These are phyloP conservation scores for Pyrrhosoma nymphula DNA, from an alignment of 2,888 invertebrate species.

Conservation along the genomic window DNA sequence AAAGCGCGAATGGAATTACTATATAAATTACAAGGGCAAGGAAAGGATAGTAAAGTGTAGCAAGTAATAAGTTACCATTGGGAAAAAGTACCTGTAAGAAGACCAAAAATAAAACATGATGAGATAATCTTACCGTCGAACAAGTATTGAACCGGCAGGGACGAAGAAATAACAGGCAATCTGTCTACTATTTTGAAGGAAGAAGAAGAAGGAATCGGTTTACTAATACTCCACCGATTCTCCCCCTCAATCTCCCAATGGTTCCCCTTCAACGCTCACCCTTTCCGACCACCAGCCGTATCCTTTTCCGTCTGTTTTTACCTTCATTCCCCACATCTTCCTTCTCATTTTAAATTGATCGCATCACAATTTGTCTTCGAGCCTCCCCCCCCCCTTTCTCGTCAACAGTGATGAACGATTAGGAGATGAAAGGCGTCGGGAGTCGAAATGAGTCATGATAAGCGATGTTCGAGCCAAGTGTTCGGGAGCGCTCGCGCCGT, in stretches of 20 bases:
- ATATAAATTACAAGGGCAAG: too few relatives aligned
- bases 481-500: neutral
- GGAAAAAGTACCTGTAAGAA: too few relatives aligned
- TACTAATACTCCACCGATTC: too few relatives aligned
- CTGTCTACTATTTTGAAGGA: too few relatives aligned
- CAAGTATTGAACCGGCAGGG: too few relatives aligned
- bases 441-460: neutral
- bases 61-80: too few relatives aligned
- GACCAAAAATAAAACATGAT: too few relatives aligned
- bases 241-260: neutral
- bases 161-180: too few relatives aligned
- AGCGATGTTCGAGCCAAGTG: neutral
- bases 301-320: slow-evolving; percentile 43
- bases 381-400: neutral
- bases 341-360: slow-evolving; percentile 69
- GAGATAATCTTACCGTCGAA: too few relatives aligned
- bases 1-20: too few relatives aligned
- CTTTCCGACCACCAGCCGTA: slow-evolving; percentile 45
- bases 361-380: neutral
- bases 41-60: too few relatives aligned
- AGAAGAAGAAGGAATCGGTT: too few relatives aligned
- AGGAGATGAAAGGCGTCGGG: neutral
- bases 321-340: slow-evolving; percentile 21
- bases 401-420: neutral
- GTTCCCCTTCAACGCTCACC: neutral